Evolutionary conservation across 2,113 vertebrate genomes (phyloP).

Genomic region (Paramormyrops kingsleyae): DNA sequence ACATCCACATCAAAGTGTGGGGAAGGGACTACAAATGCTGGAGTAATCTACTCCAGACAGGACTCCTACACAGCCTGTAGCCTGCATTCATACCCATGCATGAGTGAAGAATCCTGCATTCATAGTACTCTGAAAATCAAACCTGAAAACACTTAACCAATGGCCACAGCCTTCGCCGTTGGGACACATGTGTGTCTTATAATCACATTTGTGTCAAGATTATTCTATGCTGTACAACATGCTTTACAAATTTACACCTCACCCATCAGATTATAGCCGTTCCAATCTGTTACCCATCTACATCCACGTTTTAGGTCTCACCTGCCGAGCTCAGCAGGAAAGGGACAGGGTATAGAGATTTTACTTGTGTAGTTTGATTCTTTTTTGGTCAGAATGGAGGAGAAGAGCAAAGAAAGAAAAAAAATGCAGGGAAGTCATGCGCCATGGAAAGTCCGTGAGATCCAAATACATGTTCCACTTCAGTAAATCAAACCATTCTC

Average conservation of each 20-base stretch:
- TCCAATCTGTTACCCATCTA: background rate
- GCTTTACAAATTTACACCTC: background rate
- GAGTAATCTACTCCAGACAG: conserved; percentile 2
- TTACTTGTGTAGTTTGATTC: background rate
- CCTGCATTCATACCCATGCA: background rate
- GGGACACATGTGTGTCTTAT: background rate
- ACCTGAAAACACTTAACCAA: background rate
- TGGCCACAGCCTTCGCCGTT: background rate
- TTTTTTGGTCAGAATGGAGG: background rate
- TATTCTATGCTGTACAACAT: background rate
- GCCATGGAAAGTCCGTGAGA: background rate
- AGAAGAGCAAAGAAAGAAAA: background rate
- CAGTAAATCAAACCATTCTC: background rate
- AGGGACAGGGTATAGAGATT: background rate
- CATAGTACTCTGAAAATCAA: background rate
- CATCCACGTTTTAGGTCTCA: background rate
- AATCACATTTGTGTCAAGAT: background rate
- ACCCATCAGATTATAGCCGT: background rate
- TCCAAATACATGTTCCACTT: background rate
- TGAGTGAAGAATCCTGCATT: too few relatives aligned
- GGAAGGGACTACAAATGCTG: background rate
- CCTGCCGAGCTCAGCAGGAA: background rate
- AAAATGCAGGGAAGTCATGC: background rate
- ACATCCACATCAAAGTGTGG: background rate
- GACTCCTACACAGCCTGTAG: background rate